Base-by-base conservation (phyloP, 1,140 invertebrate genomes). In the Coenobita brevimanus region DNA sequence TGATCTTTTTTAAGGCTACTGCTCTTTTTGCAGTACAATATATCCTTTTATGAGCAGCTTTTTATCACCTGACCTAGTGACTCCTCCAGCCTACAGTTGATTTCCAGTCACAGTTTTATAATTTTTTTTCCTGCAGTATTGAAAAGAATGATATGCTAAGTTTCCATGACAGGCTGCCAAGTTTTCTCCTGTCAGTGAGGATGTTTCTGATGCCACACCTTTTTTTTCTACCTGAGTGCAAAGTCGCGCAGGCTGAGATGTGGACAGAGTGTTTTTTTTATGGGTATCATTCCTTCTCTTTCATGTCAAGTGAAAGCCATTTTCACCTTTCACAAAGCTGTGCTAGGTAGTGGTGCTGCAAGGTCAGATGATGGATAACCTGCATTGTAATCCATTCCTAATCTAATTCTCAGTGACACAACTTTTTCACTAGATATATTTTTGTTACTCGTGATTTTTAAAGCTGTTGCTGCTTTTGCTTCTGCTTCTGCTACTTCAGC, bases 1-100 rank as follows among this genome's bases (percentile, higher is more conserved):
- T 50, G 6, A 6, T 8, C 46, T 50, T 50, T 17, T n/a, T 50
- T 6, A 17, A 50, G 17, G 17, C 46, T 50, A 17, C 6, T 50
- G 46, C 46, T 17, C 46, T 50, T n/a, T n/a, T n/a, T n/a, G n/a
- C n/a, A 50, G 46, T 50, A 50, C 17, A n/a, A 50, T 50, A 17
- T 50, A 50, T 50, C 6, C 46, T 50, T 8, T 8, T 50, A 60
- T 79, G 76, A 87, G 62, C 50, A 6, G 33, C 33, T 46, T 38
- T 33, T 71, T 75, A 80, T 87, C 84, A 87, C 84, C 84, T 87
- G 75, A 87, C 76, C 84, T 80, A 17, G 57, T 50, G 46, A 38
- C 69, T 67, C 62, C 27, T 87, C 81, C 78, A 13, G 13, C 78
- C 64, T 46, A 13, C 24, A 69, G 64, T 82, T 71, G 41, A 27